Evolutionary conservation across 1,140 invertebrate genomes (phyloP), one percentile per base, ranked within the genome.

Genomic region (Cyclina sinensis): DNA sequence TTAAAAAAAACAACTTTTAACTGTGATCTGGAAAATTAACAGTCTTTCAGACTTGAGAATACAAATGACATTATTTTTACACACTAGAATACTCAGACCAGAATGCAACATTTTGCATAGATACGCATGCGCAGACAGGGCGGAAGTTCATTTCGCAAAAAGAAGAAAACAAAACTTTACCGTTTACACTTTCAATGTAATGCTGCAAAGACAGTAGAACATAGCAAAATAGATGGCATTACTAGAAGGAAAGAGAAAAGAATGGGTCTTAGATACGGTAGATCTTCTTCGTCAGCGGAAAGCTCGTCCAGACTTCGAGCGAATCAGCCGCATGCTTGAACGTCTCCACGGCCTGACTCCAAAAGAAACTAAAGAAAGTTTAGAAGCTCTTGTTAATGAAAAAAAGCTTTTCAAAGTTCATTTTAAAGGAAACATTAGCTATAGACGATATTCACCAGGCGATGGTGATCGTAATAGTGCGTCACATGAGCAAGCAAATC

Each of bases 351-450:
- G 97, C 91, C 96, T 98, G n/a, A 96, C 96, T 92, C 96, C 96
- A 16, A 96, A 96, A 76, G 97, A 97, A 83, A 97, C 97, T 4
- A 97, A 97, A 91, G 96, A 96, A 54, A 97, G 97, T 95, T 95
- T 98, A 0, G 97, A 97, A 93, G 96, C 96, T 92, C 96, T 98
- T 90, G 97, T 98, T 4, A 97, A 97, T 90, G 96, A 96, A 76
- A 97, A 97, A 93, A 96, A 97, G 89, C 97, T 98, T 21, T 96
- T 97, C 84, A 97, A 97, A 96, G 97, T 98, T 11, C 97, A 98
- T 92, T 98, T 98, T 95, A 98, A 98, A 95, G 97, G 97, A 90
- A 97, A 97, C 95, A 97, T 97, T 79, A 97, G 97, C 94, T 98
- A 98, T 92, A 96, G 97, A 90, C 98, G 98, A 95, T 12, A 18